Percentiles rank a stretch among this genome's conserved stretches.
Conservation (phyloP, 2,888 invertebrate genomes). For the Linnaemya vulpina region DNA sequence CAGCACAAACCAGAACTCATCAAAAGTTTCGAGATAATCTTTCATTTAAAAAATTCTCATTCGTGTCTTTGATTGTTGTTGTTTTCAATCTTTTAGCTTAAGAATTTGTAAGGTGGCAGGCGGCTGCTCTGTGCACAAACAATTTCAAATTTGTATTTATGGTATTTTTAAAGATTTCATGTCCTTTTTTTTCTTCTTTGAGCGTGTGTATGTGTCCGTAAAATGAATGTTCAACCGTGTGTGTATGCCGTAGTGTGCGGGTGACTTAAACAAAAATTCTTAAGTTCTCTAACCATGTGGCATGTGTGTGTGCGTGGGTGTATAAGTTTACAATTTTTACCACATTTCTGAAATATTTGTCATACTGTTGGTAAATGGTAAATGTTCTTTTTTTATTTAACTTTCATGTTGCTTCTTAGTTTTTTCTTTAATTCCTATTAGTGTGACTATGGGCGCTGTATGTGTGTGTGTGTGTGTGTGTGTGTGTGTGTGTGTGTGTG, state of each 20-base stretch:
- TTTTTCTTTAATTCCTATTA: constrained; percentile 6
- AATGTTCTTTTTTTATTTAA: constrained; percentile 8
- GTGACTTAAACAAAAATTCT: constrained; percentile 57
- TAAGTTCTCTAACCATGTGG: constrained; percentile 23
- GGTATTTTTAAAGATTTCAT: constrained; percentile 43
- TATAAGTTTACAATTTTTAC: constrained; percentile 27
- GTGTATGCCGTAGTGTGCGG: not conserved
- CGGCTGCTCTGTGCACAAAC: constrained; percentile 26
- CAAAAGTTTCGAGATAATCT: constrained; percentile 32
- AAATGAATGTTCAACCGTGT: not conserved
- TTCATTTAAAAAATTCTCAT: constrained; percentile 42
- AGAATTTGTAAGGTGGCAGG: constrained; percentile 11
- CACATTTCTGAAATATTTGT: constrained; percentile 59
- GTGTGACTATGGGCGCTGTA: too few species aligned
- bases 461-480: not conserved
- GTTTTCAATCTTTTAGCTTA: not conserved
- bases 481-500: not conserved
- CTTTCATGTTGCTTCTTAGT: constrained; percentile 10
- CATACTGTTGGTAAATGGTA: constrained; percentile 74
- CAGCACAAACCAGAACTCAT: constrained; percentile 26
- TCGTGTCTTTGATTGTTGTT: constrained; percentile 39
- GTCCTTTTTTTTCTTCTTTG: constrained; percentile 3
- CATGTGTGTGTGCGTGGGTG: not conserved
- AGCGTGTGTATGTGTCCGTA: constrained; percentile 3
- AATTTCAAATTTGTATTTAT: constrained; percentile 25